Base-by-base conservation (phyloP, 2,113 vertebrate genomes). In the Leiothrix lutea region DNA sequence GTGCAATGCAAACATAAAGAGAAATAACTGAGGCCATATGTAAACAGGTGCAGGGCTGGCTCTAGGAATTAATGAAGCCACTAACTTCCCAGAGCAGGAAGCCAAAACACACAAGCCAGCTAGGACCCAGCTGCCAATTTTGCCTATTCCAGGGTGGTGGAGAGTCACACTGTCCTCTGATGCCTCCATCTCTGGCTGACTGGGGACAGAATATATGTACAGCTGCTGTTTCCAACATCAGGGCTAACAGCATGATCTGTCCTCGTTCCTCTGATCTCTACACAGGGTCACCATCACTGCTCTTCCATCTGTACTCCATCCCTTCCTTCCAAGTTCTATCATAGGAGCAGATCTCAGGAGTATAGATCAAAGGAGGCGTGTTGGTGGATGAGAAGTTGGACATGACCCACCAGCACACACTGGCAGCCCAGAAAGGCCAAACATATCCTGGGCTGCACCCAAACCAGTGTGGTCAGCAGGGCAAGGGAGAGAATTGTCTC, bases 401-500 rank as follows among this genome's bases (percentile, higher is more conserved):
- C 38, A 31, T 26, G n/a, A 74, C 13, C 45, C 45, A 73, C 29
- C 20, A 60, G 25, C 25, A 36, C 2, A 36, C 1, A 0, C 31
- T 65, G 44, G 20, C n/a, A 81, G 24, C 7, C 53, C 28, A 18
- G 17, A 73, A 60, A 67, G 13, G 13, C 47, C 61, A 67, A 25
- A n/a, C 5, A 5, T 33, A 35, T 26, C 19, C 58, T 38, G 36
- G 44, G 44, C 36, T 67, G 24, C n/a, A 40, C 40, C 29, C 29
- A 53, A 54, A 60, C 7, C 28, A 60, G 16, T 0, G 1, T 14
- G 9, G 33, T 24, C 61, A 60, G 24, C 20, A 25, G 38, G 36
- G 11, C 0, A 0, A 38, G 33, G 11, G 29, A 47, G 33, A 20
- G 13, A 12, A 73, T 57, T 44, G 14, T 36, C 51, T 66, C 23